Evolutionary conservation across 2,888 invertebrate genomes (phyloP).

Genomic region (Sympetrum striolatum): DNA sequence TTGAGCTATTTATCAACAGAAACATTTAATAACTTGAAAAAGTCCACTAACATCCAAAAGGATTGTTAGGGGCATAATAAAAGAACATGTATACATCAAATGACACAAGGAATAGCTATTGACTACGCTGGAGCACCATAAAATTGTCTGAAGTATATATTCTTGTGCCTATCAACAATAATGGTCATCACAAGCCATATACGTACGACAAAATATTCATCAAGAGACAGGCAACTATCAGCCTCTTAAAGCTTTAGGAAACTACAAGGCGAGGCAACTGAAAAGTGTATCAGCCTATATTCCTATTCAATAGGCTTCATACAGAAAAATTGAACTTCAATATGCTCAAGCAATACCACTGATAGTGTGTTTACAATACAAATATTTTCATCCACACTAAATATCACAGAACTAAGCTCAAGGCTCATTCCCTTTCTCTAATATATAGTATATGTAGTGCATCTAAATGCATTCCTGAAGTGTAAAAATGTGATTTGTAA

Average conservation of each 20-base stretch:
- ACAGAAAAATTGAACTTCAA: not conserved
- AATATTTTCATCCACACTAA: slow-evolving; percentile 15
- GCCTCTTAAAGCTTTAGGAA: slow-evolving; percentile 29
- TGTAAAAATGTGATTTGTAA: not conserved
- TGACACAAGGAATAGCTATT: slow-evolving; percentile 16
- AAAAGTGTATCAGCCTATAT: not conserved
- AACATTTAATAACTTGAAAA: not conserved
- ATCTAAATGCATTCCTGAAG: slow-evolving; percentile 28
- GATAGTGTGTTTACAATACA: not conserved
- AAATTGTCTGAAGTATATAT: slow-evolving; percentile 8
- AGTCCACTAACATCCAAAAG: slow-evolving; percentile 20
- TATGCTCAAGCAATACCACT: slow-evolving; percentile 1
- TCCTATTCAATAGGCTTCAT: not conserved
- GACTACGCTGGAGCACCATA: slow-evolving; percentile 19
- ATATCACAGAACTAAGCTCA: slow-evolving; percentile 40
- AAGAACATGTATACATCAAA: not conserved
- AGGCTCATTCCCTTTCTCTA: slow-evolving; percentile 27
- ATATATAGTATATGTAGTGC: slow-evolving; percentile 8
- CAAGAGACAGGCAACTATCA: slow-evolving; percentile 5
- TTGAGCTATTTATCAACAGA: slow-evolving; percentile 1
- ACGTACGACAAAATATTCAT: not conserved
- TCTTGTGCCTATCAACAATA: slow-evolving; percentile 25
- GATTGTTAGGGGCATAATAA: not conserved
- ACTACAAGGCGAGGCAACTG: slow-evolving; percentile 8
- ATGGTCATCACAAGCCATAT: slow-evolving; percentile 22